Base-by-base conservation (phyloP, 2,888 invertebrate genomes). In the Orthosia cruda region DNA sequence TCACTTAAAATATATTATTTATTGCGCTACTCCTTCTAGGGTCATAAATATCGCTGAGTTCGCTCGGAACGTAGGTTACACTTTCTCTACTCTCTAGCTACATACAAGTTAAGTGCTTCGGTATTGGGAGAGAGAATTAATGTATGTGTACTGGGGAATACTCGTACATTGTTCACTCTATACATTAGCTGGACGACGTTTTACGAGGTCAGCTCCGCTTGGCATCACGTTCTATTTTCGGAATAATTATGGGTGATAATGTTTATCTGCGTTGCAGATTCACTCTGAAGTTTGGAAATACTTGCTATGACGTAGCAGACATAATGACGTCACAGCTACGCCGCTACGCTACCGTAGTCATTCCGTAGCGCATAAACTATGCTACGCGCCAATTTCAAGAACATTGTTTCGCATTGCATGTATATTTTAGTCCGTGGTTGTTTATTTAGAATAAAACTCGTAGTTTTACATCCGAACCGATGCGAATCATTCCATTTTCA, bases 61-160 rank as follows among this genome's bases (percentile, higher is more conserved):
- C 81, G 81, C 81, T 63, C 66, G 75, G 68, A 83, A 75, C 73
- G 86, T 87, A 72, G 71, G 83, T 80, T 78, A 81, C 85, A 78
- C 77, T 85, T 87, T 80, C 84, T 66, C 76, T 79, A 32, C 67
- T 65, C 76, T 80, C 71, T 4, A 52, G n/a, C n/a, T 81, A 83
- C 86, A 76, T 85, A 76, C 74, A 73, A 86, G 76, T 86, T 88
- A 84, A 88, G 87, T 87, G 88, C 82, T 86, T 77, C 63, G 71
- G 78, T 82, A 83, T 86, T 75, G 81, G 79, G 74, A 75, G 71
- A 73, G 77, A 71, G 76, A 77, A 81, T 83, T 81, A 87, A 86
- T 86, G 81, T 85, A 75, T 73, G 50, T 81, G 76, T 76, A 70
- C 71, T 59, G 55, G 66, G 66, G 70, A 79, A 77, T 83, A 73